Evolutionary conservation across 2,797 vertebrate species (phyloP), one percentile per base, ranked within the genome.

Genomic region (Spinus pinus): DNA sequence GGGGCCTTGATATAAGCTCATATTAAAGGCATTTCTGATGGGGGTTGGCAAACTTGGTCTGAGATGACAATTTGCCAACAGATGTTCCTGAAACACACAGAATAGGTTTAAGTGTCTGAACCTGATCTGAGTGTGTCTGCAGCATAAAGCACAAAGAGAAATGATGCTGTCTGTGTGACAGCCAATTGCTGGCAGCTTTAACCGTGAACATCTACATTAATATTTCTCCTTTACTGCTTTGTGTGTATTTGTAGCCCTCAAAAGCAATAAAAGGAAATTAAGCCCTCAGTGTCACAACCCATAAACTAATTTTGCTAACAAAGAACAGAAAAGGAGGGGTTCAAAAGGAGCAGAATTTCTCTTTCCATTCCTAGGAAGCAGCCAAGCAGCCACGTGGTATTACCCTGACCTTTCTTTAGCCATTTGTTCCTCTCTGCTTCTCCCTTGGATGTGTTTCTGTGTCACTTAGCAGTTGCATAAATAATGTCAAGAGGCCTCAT

Each of bases 391-490:
- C 53, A 42, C 28, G 20, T 73, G 60, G 41, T 81, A 47, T 78
- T 51, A 80, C n/a, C 65, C 39, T 93, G 73, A 62, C 28, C 80
- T 96, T 97, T 94, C 61, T 51, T 79, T n/a, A 86, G 69, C 87
- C 47, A 74, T 88, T 95, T 93, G 57, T 94, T 88, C 86, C 78
- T 72, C 72, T 90, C 83, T 86, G 58, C 44, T 96, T 95, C 82
- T 78, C 77, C 47, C 42, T 56, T 3, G 10, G 54, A 88, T 94
- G 50, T 49, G 77, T 94, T 95, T 92, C 67, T 94, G 75, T 94
- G 87, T 93, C 93, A 95, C 87, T 94, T 86, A 95, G 74, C 70
- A 94, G 31, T 88, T 54, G 28, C 66, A 92, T 97, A 95, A 91
- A 90, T 91, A 95, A 92, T 54, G 81, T 86, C 74, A 95, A 91